A percentile compares a stretch with the other conserved stretches of the same genome.
Conservation (phyloP, 1,140 invertebrate genomes). For the Patella vulgata region DNA sequence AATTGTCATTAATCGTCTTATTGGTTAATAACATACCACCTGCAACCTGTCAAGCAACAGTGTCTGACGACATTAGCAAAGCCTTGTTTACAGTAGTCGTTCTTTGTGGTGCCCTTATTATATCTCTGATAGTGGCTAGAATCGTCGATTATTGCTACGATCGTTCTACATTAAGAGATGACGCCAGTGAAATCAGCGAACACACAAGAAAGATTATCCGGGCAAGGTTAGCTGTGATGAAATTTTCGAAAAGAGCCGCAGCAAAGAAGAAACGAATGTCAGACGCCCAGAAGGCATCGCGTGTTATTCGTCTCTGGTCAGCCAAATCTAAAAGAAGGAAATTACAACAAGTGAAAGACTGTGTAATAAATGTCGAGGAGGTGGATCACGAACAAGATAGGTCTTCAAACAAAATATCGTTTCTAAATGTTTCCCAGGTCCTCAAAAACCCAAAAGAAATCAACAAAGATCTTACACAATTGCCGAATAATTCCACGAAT, state of each 20-base stretch:
- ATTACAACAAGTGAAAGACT: too few relatives aligned
- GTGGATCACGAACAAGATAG: too few relatives aligned
- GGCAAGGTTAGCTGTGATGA: constrained; percentile 30
- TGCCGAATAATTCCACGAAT: too few relatives aligned
- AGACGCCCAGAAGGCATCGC: background rate
- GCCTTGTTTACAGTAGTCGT: constrained; percentile 34
- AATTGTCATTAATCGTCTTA: too few relatives aligned
- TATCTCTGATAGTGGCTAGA: constrained; percentile 35
- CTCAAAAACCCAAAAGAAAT: too few relatives aligned
- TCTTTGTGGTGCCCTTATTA: constrained; percentile 14
- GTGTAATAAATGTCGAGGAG: too few relatives aligned
- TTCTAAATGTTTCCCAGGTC: too few relatives aligned
- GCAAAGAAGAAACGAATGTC: background rate
- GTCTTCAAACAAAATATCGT: too few relatives aligned
- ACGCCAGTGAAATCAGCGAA: constrained; percentile 44
- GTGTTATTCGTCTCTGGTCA: background rate
- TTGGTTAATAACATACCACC: too few relatives aligned
- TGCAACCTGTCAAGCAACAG: too few relatives aligned
- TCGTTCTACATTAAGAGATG: constrained; percentile 26
- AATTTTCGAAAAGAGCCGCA: background rate
- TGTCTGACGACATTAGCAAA: constrained; percentile 23
- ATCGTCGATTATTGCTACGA: constrained; percentile 43
- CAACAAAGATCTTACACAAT: too few relatives aligned
- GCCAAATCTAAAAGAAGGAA: too few relatives aligned
- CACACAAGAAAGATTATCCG: constrained; percentile 40